A percentile compares a stretch with the other conserved stretches of the same genome.
Conservation (phyloP, 2,888 invertebrate species). For the Tetanocera ferruginea region DNA sequence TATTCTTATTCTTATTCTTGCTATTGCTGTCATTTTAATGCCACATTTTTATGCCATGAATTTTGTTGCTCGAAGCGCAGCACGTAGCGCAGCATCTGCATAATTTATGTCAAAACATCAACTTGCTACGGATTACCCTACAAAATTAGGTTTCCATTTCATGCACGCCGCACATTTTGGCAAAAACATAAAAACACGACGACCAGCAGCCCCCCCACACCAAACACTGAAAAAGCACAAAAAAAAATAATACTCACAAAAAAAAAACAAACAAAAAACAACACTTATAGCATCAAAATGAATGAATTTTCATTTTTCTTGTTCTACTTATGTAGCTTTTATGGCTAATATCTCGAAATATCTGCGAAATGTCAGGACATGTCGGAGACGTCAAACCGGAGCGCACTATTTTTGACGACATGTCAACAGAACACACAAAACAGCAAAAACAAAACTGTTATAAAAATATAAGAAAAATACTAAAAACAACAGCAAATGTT, state of each 20-base stretch:
- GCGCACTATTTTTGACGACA: slow-evolving; percentile 32
- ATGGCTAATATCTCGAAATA: slow-evolving; percentile 65
- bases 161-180: slow-evolving; percentile 51
- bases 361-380: slow-evolving; percentile 45
- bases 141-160: slow-evolving; percentile 65
- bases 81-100: slow-evolving; percentile 65
- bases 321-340: slow-evolving; percentile 44
- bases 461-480: slow-evolving; percentile 44
- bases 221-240: background rate
- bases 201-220: background rate
- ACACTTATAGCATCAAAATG: background rate
- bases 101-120: slow-evolving; percentile 61
- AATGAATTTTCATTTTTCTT: slow-evolving; percentile 10
- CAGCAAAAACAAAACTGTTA: slow-evolving; percentile 57
- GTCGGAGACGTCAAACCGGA: background rate
- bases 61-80: slow-evolving; percentile 43
- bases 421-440: slow-evolving; percentile 45
- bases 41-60: slow-evolving; percentile 9
- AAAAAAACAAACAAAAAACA: no score
- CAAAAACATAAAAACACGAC: slow-evolving; percentile 52
- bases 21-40: background rate
- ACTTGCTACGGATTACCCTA: slow-evolving; percentile 58
- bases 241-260: slow-evolving; percentile 52
- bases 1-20: background rate
- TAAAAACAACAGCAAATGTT: slow-evolving; percentile 33